A percentile compares a stretch with the other conserved stretches of the same genome.
Conservation (phyloP, 2,797 vertebrate genomes). For the Sciaenops ocellatus region DNA sequence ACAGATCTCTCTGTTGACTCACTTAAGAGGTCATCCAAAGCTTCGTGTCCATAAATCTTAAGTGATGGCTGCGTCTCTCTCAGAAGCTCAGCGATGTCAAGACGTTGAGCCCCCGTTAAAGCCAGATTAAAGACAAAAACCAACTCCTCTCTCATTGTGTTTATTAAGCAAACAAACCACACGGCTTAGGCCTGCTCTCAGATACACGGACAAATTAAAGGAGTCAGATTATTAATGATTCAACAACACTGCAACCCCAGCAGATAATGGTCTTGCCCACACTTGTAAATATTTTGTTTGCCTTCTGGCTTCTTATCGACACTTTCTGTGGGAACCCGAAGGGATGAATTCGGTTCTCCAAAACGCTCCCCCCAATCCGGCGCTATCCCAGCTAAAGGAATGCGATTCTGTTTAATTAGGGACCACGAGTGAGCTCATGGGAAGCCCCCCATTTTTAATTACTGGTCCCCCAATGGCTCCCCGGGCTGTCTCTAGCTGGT, state of each 20-base stretch:
- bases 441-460: constrained; percentile 84
- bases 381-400: constrained; percentile 81
- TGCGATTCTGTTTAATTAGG: constrained; percentile 90
- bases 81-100: constrained; percentile 63
- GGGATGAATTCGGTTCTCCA: constrained; percentile 44
- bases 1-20: constrained; percentile 36
- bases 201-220: constrained; percentile 61
- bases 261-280: constrained; percentile 61
- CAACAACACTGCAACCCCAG: constrained; percentile 59
- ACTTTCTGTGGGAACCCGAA: constrained; percentile 74
- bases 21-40: constrained; percentile 28
- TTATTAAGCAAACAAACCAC: constrained; percentile 73
- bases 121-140: constrained; percentile 64
- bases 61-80: constrained; percentile 45
- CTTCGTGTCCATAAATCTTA: constrained; percentile 49
- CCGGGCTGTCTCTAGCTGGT: constrained; percentile 75
- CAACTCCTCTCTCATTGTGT: constrained; percentile 51
- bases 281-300: constrained; percentile 85
- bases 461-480: constrained; percentile 69
- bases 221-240: constrained; percentile 73
- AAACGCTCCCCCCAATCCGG: constrained; percentile 41
- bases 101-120: constrained; percentile 56
- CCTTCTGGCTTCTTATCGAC: constrained; percentile 33
- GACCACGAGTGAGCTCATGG: constrained; percentile 71
- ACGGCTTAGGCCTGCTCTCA: constrained; percentile 55